Evolutionary conservation across 2,797 vertebrate species (phyloP).

Genomic region (Myotis pilosus): DNA sequence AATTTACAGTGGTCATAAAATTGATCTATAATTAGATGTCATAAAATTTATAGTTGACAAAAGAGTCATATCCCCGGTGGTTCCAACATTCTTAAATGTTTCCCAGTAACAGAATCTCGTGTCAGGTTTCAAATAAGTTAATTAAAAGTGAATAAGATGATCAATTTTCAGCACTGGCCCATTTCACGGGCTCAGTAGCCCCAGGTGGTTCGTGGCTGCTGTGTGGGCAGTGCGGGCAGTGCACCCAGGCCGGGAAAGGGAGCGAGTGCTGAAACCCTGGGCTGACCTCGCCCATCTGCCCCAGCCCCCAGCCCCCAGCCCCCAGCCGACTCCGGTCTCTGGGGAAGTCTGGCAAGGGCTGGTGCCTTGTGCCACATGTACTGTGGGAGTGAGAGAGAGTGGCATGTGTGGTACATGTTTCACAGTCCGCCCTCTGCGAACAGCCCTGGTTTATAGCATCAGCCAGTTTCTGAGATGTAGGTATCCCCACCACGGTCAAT

Average conservation of each 20-base stretch:
- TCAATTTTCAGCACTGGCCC: background rate
- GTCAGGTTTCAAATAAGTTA: background rate
- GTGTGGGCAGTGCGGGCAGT: fast-evolving
- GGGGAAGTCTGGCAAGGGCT: background rate
- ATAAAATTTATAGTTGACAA: background rate
- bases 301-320: background rate
- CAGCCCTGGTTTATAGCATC: background rate
- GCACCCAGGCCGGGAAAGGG: fast-evolving
- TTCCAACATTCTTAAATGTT: background rate
- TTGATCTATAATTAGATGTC: background rate
- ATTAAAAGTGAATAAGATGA: background rate
- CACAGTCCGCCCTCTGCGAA: fast-evolving
- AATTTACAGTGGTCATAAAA: background rate
- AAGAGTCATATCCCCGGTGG: background rate
- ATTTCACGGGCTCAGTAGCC: fast-evolving
- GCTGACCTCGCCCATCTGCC: background rate
- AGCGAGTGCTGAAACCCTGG: background rate
- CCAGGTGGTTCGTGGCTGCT: background rate
- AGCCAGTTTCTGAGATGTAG: background rate
- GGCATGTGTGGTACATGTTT: background rate
- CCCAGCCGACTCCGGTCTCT: background rate
- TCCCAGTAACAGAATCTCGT: background rate
- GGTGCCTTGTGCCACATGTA: background rate
- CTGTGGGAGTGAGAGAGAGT: background rate
- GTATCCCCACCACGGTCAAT: background rate